These are phyloP conservation scores for Agonopterix subpropinquella DNA, from an alignment of 2,888 invertebrate genomes.

Conservation along the genomic window DNA sequence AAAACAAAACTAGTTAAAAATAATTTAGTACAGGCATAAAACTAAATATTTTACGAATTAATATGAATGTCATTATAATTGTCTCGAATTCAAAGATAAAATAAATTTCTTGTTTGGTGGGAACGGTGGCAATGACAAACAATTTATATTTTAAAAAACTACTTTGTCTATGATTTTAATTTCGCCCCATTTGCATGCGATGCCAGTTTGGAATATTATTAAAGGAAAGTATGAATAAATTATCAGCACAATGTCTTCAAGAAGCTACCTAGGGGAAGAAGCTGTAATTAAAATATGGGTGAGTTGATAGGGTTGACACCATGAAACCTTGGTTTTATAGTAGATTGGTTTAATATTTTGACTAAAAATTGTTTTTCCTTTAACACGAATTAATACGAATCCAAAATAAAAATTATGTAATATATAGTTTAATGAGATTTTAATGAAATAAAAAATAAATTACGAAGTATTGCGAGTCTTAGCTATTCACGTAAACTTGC, in stretches of 20 bases:
- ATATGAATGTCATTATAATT: background rate
- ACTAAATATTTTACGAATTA: background rate
- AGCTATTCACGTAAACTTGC: too few relatives aligned
- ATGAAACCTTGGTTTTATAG: background rate
- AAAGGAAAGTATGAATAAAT: constrained; percentile 66
- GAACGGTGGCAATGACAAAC: constrained; percentile 13
- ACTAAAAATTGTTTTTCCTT: too few relatives aligned
- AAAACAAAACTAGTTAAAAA: too few relatives aligned
- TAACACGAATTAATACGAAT: too few relatives aligned
- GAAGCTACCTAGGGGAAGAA: constrained; percentile 52
- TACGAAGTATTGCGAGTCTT: too few relatives aligned
- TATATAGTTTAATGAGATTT: too few relatives aligned
- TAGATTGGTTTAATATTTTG: too few relatives aligned
- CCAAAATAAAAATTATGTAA: too few relatives aligned
- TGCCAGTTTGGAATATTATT: constrained; percentile 44
- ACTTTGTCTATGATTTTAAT: constrained; percentile 16
- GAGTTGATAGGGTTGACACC: constrained; percentile 37
- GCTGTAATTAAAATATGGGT: constrained; percentile 62
- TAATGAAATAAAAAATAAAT: too few relatives aligned
- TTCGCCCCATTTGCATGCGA: constrained; percentile 47
- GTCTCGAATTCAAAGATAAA: constrained; percentile 2
- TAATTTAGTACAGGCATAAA: too few relatives aligned
- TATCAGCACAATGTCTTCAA: constrained; percentile 65
- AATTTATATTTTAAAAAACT: constrained; percentile 7
- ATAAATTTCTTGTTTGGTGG: constrained; percentile 12